Conservation (phyloP, 2,888 invertebrate species). For the Lagria hirta region DNA sequence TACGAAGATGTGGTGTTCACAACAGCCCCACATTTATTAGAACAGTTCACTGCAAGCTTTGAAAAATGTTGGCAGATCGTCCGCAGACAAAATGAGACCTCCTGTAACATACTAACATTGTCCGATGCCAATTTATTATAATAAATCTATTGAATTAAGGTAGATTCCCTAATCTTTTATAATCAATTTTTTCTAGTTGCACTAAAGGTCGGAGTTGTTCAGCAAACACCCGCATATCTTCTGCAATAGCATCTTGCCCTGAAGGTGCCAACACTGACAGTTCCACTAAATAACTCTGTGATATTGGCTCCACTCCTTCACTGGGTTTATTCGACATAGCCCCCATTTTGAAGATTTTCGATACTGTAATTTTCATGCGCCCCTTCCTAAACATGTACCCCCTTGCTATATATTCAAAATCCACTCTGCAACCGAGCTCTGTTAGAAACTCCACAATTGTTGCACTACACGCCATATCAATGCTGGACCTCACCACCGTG, state of each 20-base stretch:
- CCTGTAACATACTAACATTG: no score
- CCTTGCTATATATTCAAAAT: constrained; percentile 91
- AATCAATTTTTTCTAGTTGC: constrained; percentile 90
- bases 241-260: constrained; percentile 92
- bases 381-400: constrained; percentile 96
- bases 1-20: constrained; percentile 47
- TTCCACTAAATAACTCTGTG: constrained; percentile 91
- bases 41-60: no score
- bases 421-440: constrained; percentile 86
- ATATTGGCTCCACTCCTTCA: constrained; percentile 78
- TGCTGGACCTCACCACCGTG: constrained; percentile 86
- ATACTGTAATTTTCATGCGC: constrained; percentile 94
- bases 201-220: constrained; percentile 92
- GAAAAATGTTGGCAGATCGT: no score
- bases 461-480: constrained; percentile 89
- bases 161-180: constrained; percentile 64
- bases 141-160: constrained; percentile 13
- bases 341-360: constrained; percentile 81
- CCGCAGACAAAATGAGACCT: no score
- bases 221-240: constrained; percentile 93
- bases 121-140: no score
- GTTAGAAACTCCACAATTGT: constrained; percentile 89
- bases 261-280: constrained; percentile 86
- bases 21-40: no score
- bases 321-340: constrained; percentile 71